A percentile compares a stretch with the other conserved stretches of the same genome.
These are phyloP conservation scores for Paratilapia polleni DNA, from an alignment of 2,113 vertebrate genomes.

Conservation along the genomic window DNA sequence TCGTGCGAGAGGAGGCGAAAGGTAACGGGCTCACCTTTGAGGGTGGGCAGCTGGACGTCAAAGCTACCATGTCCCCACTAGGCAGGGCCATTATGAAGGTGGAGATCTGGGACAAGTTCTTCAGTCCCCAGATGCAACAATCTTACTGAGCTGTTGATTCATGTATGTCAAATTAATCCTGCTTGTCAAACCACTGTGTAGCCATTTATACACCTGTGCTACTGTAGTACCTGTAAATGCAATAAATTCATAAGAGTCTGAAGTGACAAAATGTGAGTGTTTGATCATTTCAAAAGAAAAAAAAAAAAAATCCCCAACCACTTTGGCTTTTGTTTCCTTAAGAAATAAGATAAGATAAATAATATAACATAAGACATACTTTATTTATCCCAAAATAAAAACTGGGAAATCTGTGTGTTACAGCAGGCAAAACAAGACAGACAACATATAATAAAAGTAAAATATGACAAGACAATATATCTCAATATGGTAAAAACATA, in stretches of 20 bases:
- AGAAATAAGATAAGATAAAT: no score
- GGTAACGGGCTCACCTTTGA: slow-evolving; percentile 48
- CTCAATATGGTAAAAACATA: background rate
- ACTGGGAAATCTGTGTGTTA: background rate
- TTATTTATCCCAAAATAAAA: background rate
- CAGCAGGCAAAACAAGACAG: background rate
- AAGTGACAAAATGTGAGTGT: background rate
- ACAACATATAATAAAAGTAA: no score
- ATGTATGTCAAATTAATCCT: accelerated
- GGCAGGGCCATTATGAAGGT: slow-evolving; percentile 74
- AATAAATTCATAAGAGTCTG: slow-evolving; percentile 28
- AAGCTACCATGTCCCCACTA: slow-evolving; percentile 71
- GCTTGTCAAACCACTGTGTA: background rate
- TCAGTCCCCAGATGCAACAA: background rate
- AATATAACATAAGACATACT: no score
- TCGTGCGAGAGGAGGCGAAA: slow-evolving; percentile 44
- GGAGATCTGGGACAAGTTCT: slow-evolving; percentile 76
- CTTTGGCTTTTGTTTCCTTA: no score
- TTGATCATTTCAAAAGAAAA: background rate
- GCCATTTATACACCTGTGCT: background rate
- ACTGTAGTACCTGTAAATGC: background rate
- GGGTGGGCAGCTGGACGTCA: slow-evolving; percentile 56
- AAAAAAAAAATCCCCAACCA: no score
- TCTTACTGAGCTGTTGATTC: background rate
- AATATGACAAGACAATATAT: no score